Evolutionary conservation across 1,140 invertebrate species (phyloP).

Genomic region (Scaptodrosophila lebanonensis): DNA sequence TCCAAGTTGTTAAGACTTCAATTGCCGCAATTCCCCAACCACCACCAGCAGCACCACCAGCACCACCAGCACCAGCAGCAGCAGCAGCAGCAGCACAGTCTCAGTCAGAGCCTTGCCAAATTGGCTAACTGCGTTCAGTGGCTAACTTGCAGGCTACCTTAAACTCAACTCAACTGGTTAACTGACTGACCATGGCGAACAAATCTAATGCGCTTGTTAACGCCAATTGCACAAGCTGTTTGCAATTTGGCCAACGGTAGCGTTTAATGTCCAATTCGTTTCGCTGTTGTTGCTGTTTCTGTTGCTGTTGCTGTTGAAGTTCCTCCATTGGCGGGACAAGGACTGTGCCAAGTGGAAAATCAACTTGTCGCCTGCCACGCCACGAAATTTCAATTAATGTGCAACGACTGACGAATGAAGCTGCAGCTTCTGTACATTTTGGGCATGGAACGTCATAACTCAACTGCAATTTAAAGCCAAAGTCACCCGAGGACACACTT

Average conservation of each 20-base stretch:
- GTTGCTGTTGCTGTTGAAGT: no score
- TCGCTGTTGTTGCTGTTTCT: conserved; percentile 33
- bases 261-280: conserved; percentile 75
- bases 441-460: conserved; percentile 16
- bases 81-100: no score
- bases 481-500: no score
- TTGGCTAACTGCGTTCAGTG: conserved; percentile 49
- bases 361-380: conserved; percentile 58
- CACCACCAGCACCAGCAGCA: no score
- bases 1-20: conserved; percentile 53
- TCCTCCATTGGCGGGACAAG: no score
- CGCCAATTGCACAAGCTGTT: conserved; percentile 60
- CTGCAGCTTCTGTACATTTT: no score
- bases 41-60: no score
- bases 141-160: no score
- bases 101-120: conserved; percentile 72
- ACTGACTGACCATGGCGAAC: conserved; percentile 21
- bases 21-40: conserved; percentile 58
- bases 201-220: conserved; percentile 68
- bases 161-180: conserved; percentile 20
- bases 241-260: conserved; percentile 72
- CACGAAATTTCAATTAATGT: conserved; percentile 70
- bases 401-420: no score
- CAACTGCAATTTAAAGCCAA: conserved; percentile 37
- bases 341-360: conserved; percentile 63